Base-by-base conservation (phyloP, 1,140 invertebrate genomes). In the Conus ventricosus region DNA sequence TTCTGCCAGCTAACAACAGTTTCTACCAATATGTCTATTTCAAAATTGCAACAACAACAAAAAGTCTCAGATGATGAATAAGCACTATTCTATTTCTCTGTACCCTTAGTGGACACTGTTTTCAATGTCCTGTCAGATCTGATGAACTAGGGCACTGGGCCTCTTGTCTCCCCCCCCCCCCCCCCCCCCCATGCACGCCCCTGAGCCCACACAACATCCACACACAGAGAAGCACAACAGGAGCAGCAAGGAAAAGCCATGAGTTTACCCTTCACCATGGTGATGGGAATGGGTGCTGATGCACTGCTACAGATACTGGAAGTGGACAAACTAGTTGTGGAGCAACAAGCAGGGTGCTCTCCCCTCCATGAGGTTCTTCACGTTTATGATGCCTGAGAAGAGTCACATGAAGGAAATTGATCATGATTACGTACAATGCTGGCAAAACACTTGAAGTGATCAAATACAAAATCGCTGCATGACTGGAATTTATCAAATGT, bases 211-310 rank as follows among this genome's bases (percentile, higher is more conserved):
- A 39, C 39, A 39, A 39, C 39, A 39, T 39, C 39, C 39, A 39
- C 39, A 39, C 39, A 39, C 39, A 39, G 39, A 39, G 3, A 75
- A 23, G 15, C 11, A 85, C 55, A 60, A 39, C 55, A 85, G 10
- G n/a, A 86, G 6, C 3, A 5, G 67, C 23, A 75, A 86, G 17
- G n/a, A 54, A 75, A 86, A 54, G 63, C 63, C 13, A 67, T 54
- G 5, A 82, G 67, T 88, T 88, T 88, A 88, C 87, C 87, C 87
- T 88, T 88, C 87, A 88, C 87, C 87, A 88, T 51, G 57, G 87
- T 88, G 81, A 84, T 67, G 53, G 87, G 81, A 88, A 82, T 67
- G 87, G 86, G 75, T n/a, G 82, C 57, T n/a, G 82, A 39, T 84
- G 82, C 80, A 81, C 80, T 51, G 39, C 80, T 81, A 81, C 13